Base-by-base conservation (phyloP, 2,888 invertebrate species). In the Galeruca laticollis region DNA sequence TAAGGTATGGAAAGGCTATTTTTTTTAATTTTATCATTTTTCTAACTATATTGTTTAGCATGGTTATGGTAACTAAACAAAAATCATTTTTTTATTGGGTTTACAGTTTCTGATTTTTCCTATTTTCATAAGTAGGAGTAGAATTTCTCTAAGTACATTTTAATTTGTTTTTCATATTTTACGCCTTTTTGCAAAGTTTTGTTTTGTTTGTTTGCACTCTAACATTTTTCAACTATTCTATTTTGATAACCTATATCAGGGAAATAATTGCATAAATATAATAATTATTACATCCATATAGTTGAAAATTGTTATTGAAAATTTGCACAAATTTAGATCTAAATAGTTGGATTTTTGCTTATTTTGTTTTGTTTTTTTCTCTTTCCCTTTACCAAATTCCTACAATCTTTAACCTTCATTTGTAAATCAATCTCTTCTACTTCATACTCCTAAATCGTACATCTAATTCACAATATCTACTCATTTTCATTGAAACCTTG, bases 291-390 rank as follows among this genome's bases (percentile, higher is more conserved):
- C 2, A 59, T 20, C 43, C n/a, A 37, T 40, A 67, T 40, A 51
- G 61, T 67, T 63, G 64, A 69, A 72, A 74, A 60, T 60, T 74
- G 64, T 72, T 64, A 60, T 54, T 47, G 33, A 66, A 63, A 47
- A 61, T 40, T 67, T 61, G 72, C 72, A 72, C 67, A 57, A n/a
- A 64, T 56, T 68, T 71, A 71, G 71, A 68, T 26, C 33, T 60
- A 60, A 70, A 62, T 54, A 52, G 66, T 66, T 70, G 68, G 66
- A 68, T 60, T 69, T 71, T 81, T 80, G 81, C 80, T 82, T 82
- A 80, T 81, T 82, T 78, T 81, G 80, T 81, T 82, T 81, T 80
- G 78, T 80, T 79, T 80, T 75, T 77, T 77, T 79, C 76, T 78
- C 75, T 72, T 75, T 76, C 71, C 75, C 75, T 70, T 60, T 66